Conservation (phyloP, 1,140 invertebrate species). For the Cyclargus thomasi region DNA sequence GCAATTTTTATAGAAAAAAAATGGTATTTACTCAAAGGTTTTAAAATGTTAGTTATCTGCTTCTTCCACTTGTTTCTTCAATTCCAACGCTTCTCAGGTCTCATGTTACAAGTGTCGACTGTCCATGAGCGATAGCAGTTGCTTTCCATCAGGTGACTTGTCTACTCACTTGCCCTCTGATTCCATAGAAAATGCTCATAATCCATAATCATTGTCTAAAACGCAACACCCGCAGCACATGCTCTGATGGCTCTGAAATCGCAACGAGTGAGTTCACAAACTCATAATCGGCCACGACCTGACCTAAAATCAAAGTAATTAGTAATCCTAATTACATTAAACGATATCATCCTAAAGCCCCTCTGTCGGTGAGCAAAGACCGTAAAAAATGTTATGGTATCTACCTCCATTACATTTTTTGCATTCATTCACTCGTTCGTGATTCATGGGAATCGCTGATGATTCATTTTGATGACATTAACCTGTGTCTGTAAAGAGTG, state of each 20-base stretch:
- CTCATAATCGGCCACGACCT: constrained; percentile 1
- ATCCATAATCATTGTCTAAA: too few relatives aligned
- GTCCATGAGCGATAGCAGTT: too few relatives aligned
- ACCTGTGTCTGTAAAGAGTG: constrained; percentile 28
- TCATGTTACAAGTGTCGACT: too few relatives aligned
- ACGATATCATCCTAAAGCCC: not conserved
- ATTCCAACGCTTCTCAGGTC: too few relatives aligned
- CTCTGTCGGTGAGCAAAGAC: constrained; percentile 9
- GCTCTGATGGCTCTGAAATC: not conserved
- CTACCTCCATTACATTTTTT: constrained; percentile 3
- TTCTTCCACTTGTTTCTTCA: too few relatives aligned
- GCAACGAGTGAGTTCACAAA: not conserved
- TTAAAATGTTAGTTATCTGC: too few relatives aligned
- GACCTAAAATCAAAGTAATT: not conserved
- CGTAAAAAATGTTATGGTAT: constrained; percentile 16
- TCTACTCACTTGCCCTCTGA: too few relatives aligned
- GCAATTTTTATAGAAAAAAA: too few relatives aligned
- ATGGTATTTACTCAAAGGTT: too few relatives aligned
- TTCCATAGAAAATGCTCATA: too few relatives aligned
- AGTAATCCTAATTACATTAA: not conserved
- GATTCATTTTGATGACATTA: constrained; percentile 40
- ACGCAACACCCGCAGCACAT: too few relatives aligned
- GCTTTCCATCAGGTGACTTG: too few relatives aligned
- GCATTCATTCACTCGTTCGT: constrained; percentile 16
- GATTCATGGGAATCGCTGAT: constrained; percentile 38